Percentiles rank a stretch among this genome's conserved stretches.
These are phyloP conservation scores for Drosophila ficusphila DNA, from an alignment of 1,140 invertebrate species.

Conservation along the genomic window DNA sequence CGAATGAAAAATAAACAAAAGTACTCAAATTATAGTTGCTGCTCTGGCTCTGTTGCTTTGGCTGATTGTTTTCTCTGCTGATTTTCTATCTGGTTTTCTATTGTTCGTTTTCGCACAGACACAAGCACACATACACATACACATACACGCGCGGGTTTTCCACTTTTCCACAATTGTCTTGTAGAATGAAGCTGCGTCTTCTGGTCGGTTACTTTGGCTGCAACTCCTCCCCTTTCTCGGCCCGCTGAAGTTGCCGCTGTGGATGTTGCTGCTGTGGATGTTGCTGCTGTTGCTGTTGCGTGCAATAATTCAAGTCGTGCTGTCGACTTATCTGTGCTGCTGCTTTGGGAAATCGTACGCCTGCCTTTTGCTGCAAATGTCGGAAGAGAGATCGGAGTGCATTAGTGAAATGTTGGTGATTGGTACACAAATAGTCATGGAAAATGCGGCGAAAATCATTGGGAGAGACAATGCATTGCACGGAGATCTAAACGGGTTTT, in stretches of 20 bases:
- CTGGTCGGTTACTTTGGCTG: slow-evolving; percentile 33
- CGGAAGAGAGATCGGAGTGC: slow-evolving; percentile 52
- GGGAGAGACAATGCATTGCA: slow-evolving; percentile 19
- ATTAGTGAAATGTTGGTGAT: slow-evolving; percentile 57
- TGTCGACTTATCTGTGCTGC: slow-evolving; percentile 80
- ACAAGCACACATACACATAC: neutral
- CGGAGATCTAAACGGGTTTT: slow-evolving; percentile 6
- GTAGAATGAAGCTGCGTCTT: slow-evolving; percentile 54
- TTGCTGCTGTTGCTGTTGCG: slow-evolving; percentile 60
- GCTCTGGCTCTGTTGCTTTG: slow-evolving; percentile 41
- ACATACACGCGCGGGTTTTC: slow-evolving; percentile 14
- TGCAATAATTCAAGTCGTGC: slow-evolving; percentile 83
- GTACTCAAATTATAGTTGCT: slow-evolving; percentile 46
- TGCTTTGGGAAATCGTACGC: slow-evolving; percentile 76
- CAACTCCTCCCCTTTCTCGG: slow-evolving; percentile 28
- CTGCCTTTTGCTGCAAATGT: slow-evolving; percentile 66
- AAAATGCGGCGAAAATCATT: slow-evolving; percentile 25
- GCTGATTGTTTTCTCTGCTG: slow-evolving; percentile 53
- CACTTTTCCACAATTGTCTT: slow-evolving; percentile 78
- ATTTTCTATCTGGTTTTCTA: slow-evolving; percentile 78
- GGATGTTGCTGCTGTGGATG: slow-evolving; percentile 35
- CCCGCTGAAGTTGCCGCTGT: slow-evolving; percentile 35
- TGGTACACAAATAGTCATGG: slow-evolving; percentile 33
- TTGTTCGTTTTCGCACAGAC: slow-evolving; percentile 68
- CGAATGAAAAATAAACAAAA: slow-evolving; percentile 49